phyloP scores from a whole-genome alignment of 2,113 vertebrate species.

The Hylia prasina region DNA sequence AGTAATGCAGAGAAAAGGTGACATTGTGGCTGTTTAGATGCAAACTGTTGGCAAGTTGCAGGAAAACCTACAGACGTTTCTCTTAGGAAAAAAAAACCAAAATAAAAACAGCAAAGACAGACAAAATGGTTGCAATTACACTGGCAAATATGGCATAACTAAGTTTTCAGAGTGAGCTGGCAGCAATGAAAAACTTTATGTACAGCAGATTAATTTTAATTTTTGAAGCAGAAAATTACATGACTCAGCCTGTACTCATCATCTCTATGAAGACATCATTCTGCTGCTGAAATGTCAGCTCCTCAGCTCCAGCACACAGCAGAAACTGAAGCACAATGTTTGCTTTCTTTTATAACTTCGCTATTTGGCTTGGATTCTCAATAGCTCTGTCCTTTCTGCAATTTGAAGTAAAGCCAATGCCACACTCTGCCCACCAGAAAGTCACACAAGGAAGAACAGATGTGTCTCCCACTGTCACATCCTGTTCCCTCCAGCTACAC shows the following conservation, averaged over 20 bases:
- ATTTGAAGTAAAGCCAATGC: constrained; percentile 42
- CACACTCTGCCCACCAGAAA: constrained; percentile 6
- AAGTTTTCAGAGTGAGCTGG: constrained; percentile 6
- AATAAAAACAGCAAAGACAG: neutral
- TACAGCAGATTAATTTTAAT: constrained; percentile 33
- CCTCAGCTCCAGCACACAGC: neutral
- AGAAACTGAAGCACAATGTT: constrained; percentile 31
- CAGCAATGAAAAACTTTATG: neutral
- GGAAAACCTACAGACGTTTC: neutral
- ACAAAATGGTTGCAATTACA: constrained; percentile 8
- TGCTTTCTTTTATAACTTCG: constrained; percentile 43
- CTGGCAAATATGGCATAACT: constrained; percentile 14
- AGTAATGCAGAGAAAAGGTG: neutral
- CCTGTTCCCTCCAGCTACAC: accelerated
- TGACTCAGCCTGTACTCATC: constrained; percentile 44
- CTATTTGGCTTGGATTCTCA: constrained; percentile 40
- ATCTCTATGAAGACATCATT: constrained; percentile 43
- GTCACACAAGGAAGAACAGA: neutral
- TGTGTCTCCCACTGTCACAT: neutral
- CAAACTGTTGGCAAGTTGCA: neutral
- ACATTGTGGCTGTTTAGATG: neutral
- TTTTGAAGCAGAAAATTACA: constrained; percentile 33
- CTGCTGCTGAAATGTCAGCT: constrained; percentile 43
- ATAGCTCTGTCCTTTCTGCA: constrained; percentile 27
- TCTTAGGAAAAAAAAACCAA: neutral